Conservation (phyloP, 53 echinoderm and acorn worm species). For the Paracentrotus lividus region DNA sequence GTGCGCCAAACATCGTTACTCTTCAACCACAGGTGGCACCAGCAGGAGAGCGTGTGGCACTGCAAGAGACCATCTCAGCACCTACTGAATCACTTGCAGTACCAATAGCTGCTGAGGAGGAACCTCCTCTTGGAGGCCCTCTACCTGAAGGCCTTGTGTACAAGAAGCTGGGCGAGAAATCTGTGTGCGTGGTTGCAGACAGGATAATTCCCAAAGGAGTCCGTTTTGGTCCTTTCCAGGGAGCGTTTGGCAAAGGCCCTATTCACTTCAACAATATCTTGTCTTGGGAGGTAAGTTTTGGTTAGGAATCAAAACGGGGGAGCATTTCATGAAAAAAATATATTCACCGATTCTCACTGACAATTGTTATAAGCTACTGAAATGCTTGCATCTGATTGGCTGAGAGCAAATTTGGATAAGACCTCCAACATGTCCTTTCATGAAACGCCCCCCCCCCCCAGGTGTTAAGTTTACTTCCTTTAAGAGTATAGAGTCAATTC, state of each 20-base stretch:
- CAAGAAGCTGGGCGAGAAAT: neutral
- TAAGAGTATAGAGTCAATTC: no score
- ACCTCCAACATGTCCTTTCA: no score
- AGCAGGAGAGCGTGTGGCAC: neutral
- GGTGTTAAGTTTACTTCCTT: no score
- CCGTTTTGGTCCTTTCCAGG: conserved; percentile 54
- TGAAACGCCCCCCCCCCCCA: no score
- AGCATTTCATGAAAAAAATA: no score
- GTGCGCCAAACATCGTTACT: neutral
- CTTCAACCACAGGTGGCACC: neutral
- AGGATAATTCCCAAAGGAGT: neutral
- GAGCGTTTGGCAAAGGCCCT: conserved; percentile 39
- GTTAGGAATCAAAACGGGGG: no score
- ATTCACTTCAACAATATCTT: conserved; percentile 47
- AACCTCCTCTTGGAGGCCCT: conserved; percentile 30
- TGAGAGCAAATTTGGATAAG: no score
- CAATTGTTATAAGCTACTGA: no score
- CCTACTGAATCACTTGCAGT: neutral
- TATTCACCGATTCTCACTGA: no score
- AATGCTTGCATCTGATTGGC: no score
- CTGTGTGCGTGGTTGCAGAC: conserved; percentile 46
- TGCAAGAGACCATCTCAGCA: neutral
- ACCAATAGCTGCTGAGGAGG: neutral
- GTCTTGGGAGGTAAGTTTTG: conserved; percentile 62
- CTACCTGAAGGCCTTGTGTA: conserved; percentile 52